These are phyloP conservation scores for Nomada flava DNA, from an alignment of 2,888 invertebrate species.

Conservation along the genomic window DNA sequence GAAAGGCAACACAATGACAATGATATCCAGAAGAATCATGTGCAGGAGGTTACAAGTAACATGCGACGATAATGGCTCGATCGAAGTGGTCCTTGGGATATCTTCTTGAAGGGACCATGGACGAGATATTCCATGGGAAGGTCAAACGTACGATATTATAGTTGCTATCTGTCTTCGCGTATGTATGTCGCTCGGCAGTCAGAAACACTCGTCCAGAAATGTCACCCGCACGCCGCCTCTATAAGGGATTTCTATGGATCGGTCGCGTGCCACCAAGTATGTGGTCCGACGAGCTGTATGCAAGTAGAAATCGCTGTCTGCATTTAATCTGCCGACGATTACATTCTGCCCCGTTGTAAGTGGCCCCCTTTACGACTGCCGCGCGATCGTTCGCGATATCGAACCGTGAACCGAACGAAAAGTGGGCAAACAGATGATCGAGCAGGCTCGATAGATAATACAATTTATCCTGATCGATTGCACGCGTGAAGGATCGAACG, in stretches of 20 bases:
- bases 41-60: conserved; percentile 63
- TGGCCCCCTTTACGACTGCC: conserved; percentile 47
- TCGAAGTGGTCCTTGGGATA: conserved; percentile 55
- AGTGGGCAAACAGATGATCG: conserved; percentile 1
- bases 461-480: conserved; percentile 3
- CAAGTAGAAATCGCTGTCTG: conserved; percentile 63
- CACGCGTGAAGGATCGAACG: too few relatives aligned
- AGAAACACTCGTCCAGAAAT: conserved; percentile 83
- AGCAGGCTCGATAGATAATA: not conserved
- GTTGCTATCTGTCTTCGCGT: conserved; percentile 79
- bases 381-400: conserved; percentile 45
- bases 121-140: conserved; percentile 70
- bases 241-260: conserved; percentile 79
- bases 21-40: conserved; percentile 45
- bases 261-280: conserved; percentile 78
- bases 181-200: conserved; percentile 80
- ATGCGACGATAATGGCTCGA: conserved; percentile 61
- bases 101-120: conserved; percentile 65
- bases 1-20: not conserved
- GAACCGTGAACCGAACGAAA: conserved; percentile 11
- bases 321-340: conserved; percentile 64
- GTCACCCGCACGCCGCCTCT: conserved; percentile 80
- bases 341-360: conserved; percentile 64
- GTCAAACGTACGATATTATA: conserved; percentile 71
- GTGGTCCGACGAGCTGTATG: conserved; percentile 56